phyloP scores from a whole-genome alignment of 2,888 invertebrate genomes.

The Cataglyphis altisquamis region DNA sequence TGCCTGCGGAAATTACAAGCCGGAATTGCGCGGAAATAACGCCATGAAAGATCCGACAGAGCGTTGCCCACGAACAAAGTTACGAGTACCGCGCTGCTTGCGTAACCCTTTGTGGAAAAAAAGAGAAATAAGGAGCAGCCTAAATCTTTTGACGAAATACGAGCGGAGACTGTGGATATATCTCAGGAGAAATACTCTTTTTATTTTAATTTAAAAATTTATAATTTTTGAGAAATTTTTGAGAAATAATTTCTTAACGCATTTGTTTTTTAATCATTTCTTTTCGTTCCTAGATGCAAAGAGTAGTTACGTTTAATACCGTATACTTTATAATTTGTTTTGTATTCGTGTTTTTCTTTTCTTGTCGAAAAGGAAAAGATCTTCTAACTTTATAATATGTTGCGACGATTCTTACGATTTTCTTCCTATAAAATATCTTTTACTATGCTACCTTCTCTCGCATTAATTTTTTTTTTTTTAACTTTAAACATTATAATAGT shows the following conservation, averaged over 20 bases:
- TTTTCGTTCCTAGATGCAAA: not conserved
- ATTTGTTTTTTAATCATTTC: not conserved
- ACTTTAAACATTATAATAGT: not conserved
- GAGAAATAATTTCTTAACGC: not conserved
- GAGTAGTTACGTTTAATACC: not conserved
- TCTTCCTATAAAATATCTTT: not conserved
- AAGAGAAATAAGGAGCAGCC: not conserved
- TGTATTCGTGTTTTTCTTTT: not conserved
- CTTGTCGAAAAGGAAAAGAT: not conserved
- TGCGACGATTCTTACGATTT: not conserved
- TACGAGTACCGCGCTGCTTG: constrained; percentile 7
- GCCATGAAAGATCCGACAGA: constrained; percentile 45
- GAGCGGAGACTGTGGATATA: not conserved
- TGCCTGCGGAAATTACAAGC: constrained; percentile 59
- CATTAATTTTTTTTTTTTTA: not conserved
- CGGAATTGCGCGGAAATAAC: constrained; percentile 57
- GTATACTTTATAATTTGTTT: not conserved
- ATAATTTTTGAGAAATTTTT: not conserved
- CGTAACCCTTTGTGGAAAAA: constrained; percentile 1
- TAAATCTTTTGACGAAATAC: constrained; percentile 6
- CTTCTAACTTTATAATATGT: not conserved
- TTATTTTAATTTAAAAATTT: not conserved
- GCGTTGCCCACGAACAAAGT: constrained; percentile 32
- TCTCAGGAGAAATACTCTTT: not conserved
- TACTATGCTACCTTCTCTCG: not conserved